Evolutionary conservation across 2,888 invertebrate genomes (phyloP).

Genomic region (Odontocerum albicorne): DNA sequence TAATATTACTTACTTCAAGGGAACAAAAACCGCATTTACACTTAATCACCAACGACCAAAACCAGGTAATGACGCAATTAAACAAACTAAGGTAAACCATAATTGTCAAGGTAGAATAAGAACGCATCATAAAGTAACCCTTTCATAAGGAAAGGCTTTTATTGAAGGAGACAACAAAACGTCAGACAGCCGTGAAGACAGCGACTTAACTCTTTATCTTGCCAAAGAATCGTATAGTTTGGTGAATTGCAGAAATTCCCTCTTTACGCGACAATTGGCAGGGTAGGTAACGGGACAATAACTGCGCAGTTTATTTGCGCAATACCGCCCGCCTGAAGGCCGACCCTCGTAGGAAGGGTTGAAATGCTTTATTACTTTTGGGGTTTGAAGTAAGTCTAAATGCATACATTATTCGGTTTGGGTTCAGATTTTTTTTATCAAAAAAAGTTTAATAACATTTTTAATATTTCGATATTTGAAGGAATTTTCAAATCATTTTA

Average conservation of each 20-base stretch:
- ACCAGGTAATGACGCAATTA: neutral
- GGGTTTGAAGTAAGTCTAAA: no score
- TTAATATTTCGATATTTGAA: no score
- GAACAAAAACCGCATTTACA: no score
- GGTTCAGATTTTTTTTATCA: no score
- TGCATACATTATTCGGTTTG: no score
- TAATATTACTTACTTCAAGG: no score
- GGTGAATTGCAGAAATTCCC: neutral
- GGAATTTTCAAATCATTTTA: no score
- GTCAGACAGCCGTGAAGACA: neutral
- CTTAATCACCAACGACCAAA: no score
- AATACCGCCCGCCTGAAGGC: slow-evolving; percentile 6
- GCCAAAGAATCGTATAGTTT: neutral
- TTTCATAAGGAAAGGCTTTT: no score
- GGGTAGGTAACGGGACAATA: slow-evolving; percentile 12
- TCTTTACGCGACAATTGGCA: slow-evolving; percentile 3
- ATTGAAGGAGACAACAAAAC: no score
- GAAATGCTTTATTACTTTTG: slow-evolving; percentile 5
- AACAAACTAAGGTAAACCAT: neutral
- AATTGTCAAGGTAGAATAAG: neutral
- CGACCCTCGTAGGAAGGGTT: slow-evolving; percentile 3
- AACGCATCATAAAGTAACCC: neutral
- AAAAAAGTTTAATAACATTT: no score
- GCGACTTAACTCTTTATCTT: neutral
- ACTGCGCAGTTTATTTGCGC: slow-evolving; percentile 1